phyloP scores from a whole-genome alignment of 2,888 invertebrate species.

The Eupithecia exiguata region DNA sequence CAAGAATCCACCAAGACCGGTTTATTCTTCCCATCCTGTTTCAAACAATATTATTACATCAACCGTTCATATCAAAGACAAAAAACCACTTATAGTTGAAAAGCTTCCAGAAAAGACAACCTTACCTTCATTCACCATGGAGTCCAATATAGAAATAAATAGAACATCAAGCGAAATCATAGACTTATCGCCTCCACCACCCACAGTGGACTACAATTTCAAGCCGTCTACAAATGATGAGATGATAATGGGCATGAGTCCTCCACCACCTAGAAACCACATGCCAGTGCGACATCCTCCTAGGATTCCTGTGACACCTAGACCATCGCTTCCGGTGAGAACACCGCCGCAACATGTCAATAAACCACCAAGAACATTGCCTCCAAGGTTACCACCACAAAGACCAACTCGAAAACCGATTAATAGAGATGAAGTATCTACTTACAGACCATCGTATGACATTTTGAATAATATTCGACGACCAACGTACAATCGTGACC shows the following conservation, averaged over 20 bases:
- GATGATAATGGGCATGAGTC: slow-evolving; percentile 83
- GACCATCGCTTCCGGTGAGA: slow-evolving; percentile 64
- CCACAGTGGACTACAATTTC: slow-evolving; percentile 72
- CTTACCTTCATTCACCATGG: slow-evolving; percentile 66
- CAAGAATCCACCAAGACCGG: slow-evolving; percentile 58
- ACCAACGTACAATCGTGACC: slow-evolving; percentile 66
- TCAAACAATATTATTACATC: slow-evolving; percentile 76
- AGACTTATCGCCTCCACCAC: slow-evolving; percentile 81
- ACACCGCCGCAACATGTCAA: slow-evolving; percentile 69
- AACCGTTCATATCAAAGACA: slow-evolving; percentile 74
- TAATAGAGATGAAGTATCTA: slow-evolving; percentile 71
- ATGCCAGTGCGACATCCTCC: slow-evolving; percentile 60
- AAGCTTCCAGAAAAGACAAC: slow-evolving; percentile 64
- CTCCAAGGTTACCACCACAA: slow-evolving; percentile 62
- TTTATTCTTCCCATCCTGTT: slow-evolving; percentile 53
- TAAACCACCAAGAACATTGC: slow-evolving; percentile 66
- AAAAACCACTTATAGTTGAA: slow-evolving; percentile 74
- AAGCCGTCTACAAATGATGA: slow-evolving; percentile 77
- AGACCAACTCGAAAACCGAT: slow-evolving; percentile 68
- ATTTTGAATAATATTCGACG: slow-evolving; percentile 69
- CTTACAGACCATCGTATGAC: slow-evolving; percentile 73
- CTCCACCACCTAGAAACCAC: slow-evolving; percentile 75
- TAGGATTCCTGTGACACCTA: slow-evolving; percentile 61
- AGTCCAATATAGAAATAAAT: slow-evolving; percentile 60
- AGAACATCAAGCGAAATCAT: slow-evolving; percentile 73